Conservation (phyloP, 2,113 vertebrate genomes). For the Actinemys pallida region DNA sequence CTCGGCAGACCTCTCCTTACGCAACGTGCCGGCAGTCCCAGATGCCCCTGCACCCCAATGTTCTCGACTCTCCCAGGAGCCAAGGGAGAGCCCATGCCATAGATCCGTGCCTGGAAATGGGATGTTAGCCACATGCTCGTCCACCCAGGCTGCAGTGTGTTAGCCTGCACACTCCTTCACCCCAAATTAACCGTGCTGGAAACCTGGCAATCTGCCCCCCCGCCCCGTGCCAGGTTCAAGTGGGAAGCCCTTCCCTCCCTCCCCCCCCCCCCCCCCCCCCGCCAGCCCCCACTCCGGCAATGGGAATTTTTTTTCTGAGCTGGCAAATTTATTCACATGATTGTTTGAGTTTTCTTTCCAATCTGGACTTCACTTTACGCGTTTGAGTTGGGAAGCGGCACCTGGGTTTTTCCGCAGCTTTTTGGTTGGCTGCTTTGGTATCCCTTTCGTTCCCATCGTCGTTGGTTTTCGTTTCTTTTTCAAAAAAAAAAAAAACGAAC, state of each 20-base stretch:
- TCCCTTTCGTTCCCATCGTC: not conserved
- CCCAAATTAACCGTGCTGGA: not conserved
- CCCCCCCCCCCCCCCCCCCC: too few species aligned
- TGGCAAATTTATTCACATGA: not conserved
- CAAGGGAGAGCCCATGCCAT: not conserved
- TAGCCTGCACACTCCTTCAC: not conserved
- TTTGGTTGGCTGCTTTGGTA: not conserved
- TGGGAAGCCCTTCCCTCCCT: not conserved
- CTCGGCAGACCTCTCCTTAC: not conserved
- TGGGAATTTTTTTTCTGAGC: not conserved
- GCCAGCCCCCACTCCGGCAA: not conserved
- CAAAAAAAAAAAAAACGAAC: not conserved
- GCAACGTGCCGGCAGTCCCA: not conserved
- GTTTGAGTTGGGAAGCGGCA: not conserved
- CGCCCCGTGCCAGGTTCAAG: fast-evolving
- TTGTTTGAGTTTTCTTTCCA: not conserved
- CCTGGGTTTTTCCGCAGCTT: not conserved
- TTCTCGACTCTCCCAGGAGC: not conserved
- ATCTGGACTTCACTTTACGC: not conserved
- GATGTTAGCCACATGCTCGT: not conserved
- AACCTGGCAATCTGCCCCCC: not conserved
- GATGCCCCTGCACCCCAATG: not conserved
- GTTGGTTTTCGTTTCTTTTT: not conserved
- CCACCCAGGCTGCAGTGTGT: not conserved
- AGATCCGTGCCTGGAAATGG: not conserved